Conservation (phyloP, 2,888 invertebrate genomes). For the Tubulanus polymorphus region DNA sequence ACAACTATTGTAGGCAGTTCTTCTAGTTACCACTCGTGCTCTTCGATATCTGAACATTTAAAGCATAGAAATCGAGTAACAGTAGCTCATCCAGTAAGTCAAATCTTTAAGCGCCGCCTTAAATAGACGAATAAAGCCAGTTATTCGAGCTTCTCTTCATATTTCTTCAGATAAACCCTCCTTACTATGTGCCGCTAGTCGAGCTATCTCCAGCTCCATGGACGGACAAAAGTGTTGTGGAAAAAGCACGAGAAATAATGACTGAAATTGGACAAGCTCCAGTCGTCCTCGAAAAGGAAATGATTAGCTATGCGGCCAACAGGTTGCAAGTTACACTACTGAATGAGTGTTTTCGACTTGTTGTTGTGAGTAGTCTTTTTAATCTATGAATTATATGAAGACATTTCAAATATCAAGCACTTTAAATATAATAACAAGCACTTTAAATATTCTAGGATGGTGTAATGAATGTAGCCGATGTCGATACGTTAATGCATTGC, state of each 20-base stretch:
- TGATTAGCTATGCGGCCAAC: constrained; percentile 89
- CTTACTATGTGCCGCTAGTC: constrained; percentile 90
- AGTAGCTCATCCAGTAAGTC: constrained; percentile 70
- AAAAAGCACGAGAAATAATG: constrained; percentile 73
- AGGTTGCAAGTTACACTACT: constrained; percentile 93
- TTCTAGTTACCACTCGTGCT: constrained; percentile 85
- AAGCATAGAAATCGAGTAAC: constrained; percentile 60
- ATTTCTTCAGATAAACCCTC: constrained; percentile 74
- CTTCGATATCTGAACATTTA: constrained; percentile 74
- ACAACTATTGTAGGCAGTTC: constrained; percentile 73
- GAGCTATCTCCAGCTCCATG: constrained; percentile 93
- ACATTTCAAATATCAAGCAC: too few relatives aligned
- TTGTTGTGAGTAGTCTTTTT: constrained; percentile 56
- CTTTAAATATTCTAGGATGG: constrained; percentile 69
- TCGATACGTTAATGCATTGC: constrained; percentile 87
- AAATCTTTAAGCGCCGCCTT: too few relatives aligned
- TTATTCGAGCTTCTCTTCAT: too few relatives aligned
- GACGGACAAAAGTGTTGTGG: constrained; percentile 75
- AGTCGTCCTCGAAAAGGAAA: constrained; percentile 77
- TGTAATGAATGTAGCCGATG: constrained; percentile 79
- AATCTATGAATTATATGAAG: too few relatives aligned
- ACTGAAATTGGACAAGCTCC: constrained; percentile 87
- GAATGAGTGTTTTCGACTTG: constrained; percentile 86
- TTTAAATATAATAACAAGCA: too few relatives aligned
- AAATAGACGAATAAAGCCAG: too few relatives aligned